These are phyloP conservation scores for Semibalanus balanoides DNA, from an alignment of 1,140 invertebrate genomes.

Conservation along the genomic window DNA sequence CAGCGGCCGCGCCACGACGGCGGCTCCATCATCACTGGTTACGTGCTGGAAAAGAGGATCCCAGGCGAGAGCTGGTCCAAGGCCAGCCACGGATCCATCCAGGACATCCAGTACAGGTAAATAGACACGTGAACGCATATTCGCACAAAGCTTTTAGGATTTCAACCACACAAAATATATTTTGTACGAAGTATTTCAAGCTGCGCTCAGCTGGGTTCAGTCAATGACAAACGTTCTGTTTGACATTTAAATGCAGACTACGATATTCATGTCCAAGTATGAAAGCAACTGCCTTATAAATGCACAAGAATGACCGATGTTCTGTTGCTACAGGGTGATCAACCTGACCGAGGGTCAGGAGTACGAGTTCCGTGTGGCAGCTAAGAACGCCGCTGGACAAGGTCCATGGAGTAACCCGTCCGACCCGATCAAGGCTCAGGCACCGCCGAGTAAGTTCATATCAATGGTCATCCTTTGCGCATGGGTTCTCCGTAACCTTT, in stretches of 20 bases:
- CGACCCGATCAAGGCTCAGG: constrained; percentile 64
- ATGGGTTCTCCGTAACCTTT: no score
- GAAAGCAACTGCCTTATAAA: no score
- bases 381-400: constrained; percentile 88
- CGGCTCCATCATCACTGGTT: constrained; percentile 76
- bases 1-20: constrained; percentile 84
- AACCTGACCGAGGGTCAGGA: constrained; percentile 31
- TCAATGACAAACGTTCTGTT: no score
- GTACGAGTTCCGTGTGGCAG: constrained; percentile 93
- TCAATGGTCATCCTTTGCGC: no score
- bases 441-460: constrained; percentile 52
- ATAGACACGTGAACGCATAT: no score
- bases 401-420: constrained; percentile 81
- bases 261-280: no score
- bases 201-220: no score
- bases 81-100: constrained; percentile 63
- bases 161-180: no score
- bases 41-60: constrained; percentile 80
- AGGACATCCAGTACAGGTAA: constrained; percentile 54
- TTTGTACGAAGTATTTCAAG: no score
- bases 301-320: no score
- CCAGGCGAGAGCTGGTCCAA: constrained; percentile 82
- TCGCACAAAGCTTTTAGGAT: no score
- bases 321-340: neutral
- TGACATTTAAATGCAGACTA: no score